Base-by-base conservation (phyloP, 37 sponge, comb jelly and placozoan species). In the Haliclona indistincta region DNA sequence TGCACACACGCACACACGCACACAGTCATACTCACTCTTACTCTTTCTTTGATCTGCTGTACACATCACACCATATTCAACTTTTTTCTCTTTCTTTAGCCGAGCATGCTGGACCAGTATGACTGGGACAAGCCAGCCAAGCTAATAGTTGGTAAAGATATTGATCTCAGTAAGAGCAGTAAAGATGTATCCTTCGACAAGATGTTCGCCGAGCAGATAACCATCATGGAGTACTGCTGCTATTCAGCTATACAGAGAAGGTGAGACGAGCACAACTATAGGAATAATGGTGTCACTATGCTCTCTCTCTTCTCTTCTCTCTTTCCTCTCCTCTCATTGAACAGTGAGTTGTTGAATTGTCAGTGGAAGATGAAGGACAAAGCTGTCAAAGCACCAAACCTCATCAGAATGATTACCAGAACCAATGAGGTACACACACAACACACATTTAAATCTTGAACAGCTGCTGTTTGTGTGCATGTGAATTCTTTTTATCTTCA, bases 191-290 rank as follows among this genome's bases (percentile, higher is more conserved):
- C 5, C 63, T 58, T 51, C 38, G 41, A 58, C 36, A 73, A 49
- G 42, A 38, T 45, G 0, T 43, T 90, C 0, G 82, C 91, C 0
- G 76, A 85, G 74, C 91, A 90, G 49, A 60, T 90, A 41, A 90
- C 87, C n/a, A 62, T 90, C n/a, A 68, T 90, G 56, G 82, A 85
- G 77, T 90, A 81, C 76, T 77, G 87, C 0, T 58, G 80, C 64
- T 90, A 85, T 71, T 63, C 60, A 23, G 79, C 74, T 33, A 66
- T 90, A 2, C 61, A 77, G 54, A 76, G 91, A 72, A 68, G 65
- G 87, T 87, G 26, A 44, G 67, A 34, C 5, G 8, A 7, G 42
- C 7, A 11, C 33, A 11, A n/a, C 28, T 49, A 29, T 70, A 28
- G 29, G 53, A 28, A 32, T 51, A 36, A 28, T 25, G 40, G 39